Evolutionary conservation across 2,113 vertebrate genomes (phyloP).

Genomic region (Burhinus bistriatus): DNA sequence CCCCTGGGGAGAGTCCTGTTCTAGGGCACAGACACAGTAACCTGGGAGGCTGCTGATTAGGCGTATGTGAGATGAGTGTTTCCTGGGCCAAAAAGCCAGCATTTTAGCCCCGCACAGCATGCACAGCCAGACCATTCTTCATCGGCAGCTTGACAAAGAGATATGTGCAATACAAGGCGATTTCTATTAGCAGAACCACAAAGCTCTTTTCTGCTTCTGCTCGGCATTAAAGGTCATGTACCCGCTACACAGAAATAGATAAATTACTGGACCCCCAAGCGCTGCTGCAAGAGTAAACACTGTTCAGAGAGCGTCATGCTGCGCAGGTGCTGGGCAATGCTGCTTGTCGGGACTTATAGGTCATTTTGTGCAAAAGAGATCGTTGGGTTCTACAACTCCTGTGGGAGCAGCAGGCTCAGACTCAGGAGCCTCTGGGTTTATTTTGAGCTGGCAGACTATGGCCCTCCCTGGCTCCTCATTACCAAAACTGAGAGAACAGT

Average conservation of each 20-base stretch:
- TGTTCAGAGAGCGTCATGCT: neutral
- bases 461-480: neutral
- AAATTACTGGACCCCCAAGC: neutral
- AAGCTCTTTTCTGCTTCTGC: neutral
- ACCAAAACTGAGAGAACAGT: neutral
- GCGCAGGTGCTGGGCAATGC: neutral
- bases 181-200: neutral
- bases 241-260: neutral
- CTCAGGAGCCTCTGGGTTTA: neutral
- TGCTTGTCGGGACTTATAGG: neutral
- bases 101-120: neutral
- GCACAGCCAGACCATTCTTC: neutral
- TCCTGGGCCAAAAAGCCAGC: neutral
- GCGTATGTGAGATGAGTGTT: accelerated
- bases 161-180: neutral
- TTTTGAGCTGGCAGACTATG: neutral
- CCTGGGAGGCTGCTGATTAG: neutral
- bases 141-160: neutral
- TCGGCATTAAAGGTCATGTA: neutral
- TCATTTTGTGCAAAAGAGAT: neutral
- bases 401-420: neutral
- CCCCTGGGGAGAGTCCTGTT: neutral
- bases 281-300: neutral
- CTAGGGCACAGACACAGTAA: neutral
- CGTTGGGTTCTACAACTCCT: neutral